Conservation (phyloP, 2,113 vertebrate species). For the Trichomycterus rosablanca region DNA sequence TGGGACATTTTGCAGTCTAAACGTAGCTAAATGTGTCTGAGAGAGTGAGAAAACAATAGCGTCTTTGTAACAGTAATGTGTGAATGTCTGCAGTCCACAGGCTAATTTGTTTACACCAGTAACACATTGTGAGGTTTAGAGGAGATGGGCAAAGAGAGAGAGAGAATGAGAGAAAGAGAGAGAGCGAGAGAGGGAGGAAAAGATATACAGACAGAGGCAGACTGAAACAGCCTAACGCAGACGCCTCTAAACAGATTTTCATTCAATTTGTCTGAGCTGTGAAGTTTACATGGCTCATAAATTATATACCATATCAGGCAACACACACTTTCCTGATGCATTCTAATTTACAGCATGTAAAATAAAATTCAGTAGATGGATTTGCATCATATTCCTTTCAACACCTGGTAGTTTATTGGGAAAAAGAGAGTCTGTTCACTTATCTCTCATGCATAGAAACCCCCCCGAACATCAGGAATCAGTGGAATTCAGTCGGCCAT, state of each 20-base stretch:
- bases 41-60: too few species aligned
- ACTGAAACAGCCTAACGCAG: neutral
- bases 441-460: neutral
- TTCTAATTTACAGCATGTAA: too few species aligned
- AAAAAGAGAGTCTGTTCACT: neutral
- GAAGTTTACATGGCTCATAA: too few species aligned
- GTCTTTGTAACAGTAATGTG: too few species aligned
- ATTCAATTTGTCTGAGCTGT: neutral
- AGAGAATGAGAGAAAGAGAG: neutral
- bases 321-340: too few species aligned
- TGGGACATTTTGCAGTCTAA: too few species aligned
- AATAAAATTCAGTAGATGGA: too few species aligned
- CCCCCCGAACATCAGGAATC: neutral
- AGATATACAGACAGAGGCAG: neutral
- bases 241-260: neutral
- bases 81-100: slow-evolving; percentile 17
- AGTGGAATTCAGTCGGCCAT: neutral
- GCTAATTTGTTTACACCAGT: slow-evolving; percentile 30
- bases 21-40: neutral
- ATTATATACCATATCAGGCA: too few species aligned
- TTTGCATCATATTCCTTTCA: too few species aligned
- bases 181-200: neutral
- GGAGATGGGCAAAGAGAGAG: neutral
- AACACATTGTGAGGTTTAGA: neutral
- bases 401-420: too few species aligned